These are phyloP conservation scores for Mellilla xanthometata DNA, from an alignment of 2,888 invertebrate species.

Conservation along the genomic window DNA sequence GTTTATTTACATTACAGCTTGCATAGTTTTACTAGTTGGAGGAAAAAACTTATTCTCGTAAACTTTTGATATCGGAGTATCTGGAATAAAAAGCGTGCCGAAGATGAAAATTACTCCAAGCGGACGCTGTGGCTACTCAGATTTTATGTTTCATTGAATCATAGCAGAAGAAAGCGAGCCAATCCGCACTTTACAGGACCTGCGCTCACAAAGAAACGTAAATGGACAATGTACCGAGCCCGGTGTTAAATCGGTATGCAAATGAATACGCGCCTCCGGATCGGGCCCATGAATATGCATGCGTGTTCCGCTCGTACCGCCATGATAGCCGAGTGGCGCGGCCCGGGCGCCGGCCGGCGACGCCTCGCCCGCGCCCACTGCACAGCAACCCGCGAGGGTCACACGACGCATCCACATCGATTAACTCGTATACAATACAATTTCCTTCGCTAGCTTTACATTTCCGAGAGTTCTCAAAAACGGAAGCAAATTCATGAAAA, in stretches of 20 bases:
- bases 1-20: slow-evolving; percentile 5
- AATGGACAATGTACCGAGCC: slow-evolving; percentile 64
- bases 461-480: slow-evolving; percentile 1
- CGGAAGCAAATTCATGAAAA: slow-evolving; percentile 8
- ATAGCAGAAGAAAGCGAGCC: slow-evolving; percentile 38
- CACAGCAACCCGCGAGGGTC: slow-evolving; percentile 17
- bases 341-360: slow-evolving; percentile 29
- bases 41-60: slow-evolving; percentile 9
- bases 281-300: slow-evolving; percentile 78
- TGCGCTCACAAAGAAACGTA: slow-evolving; percentile 57
- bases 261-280: slow-evolving; percentile 78
- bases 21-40: slow-evolving; percentile 4
- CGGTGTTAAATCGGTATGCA: slow-evolving; percentile 70
- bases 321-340: slow-evolving; percentile 66
- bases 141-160: slow-evolving; percentile 57
- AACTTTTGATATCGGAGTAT: slow-evolving; percentile 17
- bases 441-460: slow-evolving; percentile 9
- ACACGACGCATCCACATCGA: slow-evolving; percentile 30
- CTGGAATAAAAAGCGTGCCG: slow-evolving; percentile 13
- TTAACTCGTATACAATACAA: slow-evolving; percentile 28
- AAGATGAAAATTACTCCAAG: slow-evolving; percentile 32
- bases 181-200: slow-evolving; percentile 36
- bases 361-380: slow-evolving; percentile 11
- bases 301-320: slow-evolving; percentile 57
- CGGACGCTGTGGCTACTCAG: slow-evolving; percentile 33